Evolutionary conservation across 1,140 invertebrate species (phyloP), one percentile per base, ranked within the genome.

Genomic region (Dufourea novaeangliae): DNA sequence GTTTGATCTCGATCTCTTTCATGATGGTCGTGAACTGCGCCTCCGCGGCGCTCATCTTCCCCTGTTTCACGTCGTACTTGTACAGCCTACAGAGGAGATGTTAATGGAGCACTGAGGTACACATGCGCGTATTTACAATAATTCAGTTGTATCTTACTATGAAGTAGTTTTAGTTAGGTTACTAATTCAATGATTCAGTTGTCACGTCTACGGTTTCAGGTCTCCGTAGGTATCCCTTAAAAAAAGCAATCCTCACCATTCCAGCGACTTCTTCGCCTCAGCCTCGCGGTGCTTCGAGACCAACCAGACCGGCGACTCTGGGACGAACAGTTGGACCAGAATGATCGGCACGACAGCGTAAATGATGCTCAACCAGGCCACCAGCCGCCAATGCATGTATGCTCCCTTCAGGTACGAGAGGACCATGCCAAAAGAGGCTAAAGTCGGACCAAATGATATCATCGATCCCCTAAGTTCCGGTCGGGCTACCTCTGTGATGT

Each of bases 221-320:
- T n/a, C n/a, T n/a, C n/a, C n/a, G n/a, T n/a, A n/a, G n/a, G n/a
- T n/a, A n/a, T n/a, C n/a, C n/a, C n/a, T n/a, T n/a, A n/a, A n/a
- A n/a, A n/a, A 37, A 71, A 73, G 25, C 20, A 46, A 20, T 54
- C 1, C 75, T 80, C 70, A 90, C 93, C 93, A 94, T 34, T 91
- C 87, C 14, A 96, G 83, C 0, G 93, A 88, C 63, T 91, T 90
- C 56, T 90, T 91, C 8, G 95, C 95, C 59, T 94, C 92, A 4
- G 93, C 93, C 29, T 89, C 87, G 56, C 92, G 89, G 4, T 93
- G 94, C 78, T 94, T 94, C 0, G 93, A 92, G 0, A 95, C 90
- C 0, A 95, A 87, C 94, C 94, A 95, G 0, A 93, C 88, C 2
- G 96, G 96, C 70, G 95, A 96, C 91, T 96, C 96, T 0, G 95